Percentiles rank a stretch among this genome's conserved stretches.
These are phyloP conservation scores for Seriola rivoliana DNA, from an alignment of 2,113 vertebrate genomes.

Conservation along the genomic window DNA sequence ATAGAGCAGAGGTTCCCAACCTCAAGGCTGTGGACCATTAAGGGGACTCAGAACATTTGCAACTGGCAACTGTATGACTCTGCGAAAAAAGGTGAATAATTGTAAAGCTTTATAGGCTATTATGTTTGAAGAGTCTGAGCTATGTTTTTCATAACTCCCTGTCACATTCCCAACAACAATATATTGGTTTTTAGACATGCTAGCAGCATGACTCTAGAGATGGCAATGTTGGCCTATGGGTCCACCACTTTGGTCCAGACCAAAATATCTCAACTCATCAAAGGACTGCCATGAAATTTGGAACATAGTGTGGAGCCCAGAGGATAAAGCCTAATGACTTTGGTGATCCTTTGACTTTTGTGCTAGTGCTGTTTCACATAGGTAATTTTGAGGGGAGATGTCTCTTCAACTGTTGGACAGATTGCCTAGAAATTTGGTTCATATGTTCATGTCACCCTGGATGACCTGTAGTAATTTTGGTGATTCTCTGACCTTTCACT, in stretches of 20 bases:
- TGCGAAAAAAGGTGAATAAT: neutral
- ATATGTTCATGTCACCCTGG: neutral
- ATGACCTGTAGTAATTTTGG: neutral
- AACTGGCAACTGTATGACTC: neutral
- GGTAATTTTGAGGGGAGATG: neutral
- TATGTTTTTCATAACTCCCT: neutral
- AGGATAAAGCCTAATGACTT: neutral
- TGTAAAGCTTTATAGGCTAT: neutral
- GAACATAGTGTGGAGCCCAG: neutral
- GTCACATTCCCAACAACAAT: neutral
- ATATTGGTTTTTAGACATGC: neutral
- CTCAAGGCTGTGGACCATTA: conserved; percentile 1
- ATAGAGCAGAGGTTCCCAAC: conserved; percentile 46
- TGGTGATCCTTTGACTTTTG: neutral
- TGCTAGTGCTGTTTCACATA: no score
- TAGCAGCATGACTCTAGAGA: neutral
- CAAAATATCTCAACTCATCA: neutral
- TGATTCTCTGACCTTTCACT: neutral
- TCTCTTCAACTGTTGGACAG: neutral
- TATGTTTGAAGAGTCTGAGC: neutral
- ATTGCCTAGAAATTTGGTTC: neutral
- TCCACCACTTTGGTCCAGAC: neutral
- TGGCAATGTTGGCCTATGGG: neutral
- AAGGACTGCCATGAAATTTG: neutral
- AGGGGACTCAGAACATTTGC: neutral